phyloP scores from a whole-genome alignment of 2,113 vertebrate genomes.

The Sander vitreus region DNA sequence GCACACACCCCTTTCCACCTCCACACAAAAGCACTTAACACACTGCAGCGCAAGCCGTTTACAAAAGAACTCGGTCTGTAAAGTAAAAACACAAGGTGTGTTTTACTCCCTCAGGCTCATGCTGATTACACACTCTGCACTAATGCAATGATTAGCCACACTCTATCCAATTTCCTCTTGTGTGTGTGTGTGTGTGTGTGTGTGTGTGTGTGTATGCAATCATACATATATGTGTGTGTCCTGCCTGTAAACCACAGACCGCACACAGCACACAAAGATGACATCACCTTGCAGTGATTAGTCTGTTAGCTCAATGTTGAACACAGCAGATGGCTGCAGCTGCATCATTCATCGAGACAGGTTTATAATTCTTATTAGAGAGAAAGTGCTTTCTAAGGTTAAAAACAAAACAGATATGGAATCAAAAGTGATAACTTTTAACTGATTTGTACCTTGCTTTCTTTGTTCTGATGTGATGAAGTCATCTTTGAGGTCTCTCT shows the following conservation, averaged over 20 bases:
- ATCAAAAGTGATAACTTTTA: conserved; percentile 9
- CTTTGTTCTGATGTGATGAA: conserved; percentile 40
- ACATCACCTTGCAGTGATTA: conserved; percentile 74
- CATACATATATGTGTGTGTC: conserved; percentile 6
- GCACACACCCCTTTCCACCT: conserved; percentile 8
- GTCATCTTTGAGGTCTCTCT: conserved; percentile 17
- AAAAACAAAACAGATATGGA: not conserved
- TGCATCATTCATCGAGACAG: not conserved
- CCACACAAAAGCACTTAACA: conserved; percentile 46
- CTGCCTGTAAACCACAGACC: conserved; percentile 52
- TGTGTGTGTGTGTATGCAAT: not conserved
- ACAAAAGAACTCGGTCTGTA: conserved; percentile 35
- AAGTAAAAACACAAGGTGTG: conserved; percentile 68
- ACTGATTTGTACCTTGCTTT: not conserved
- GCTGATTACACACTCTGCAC: conserved; percentile 70
- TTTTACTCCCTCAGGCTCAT: conserved; percentile 53
- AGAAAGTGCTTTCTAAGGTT: not conserved
- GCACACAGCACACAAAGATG: conserved; percentile 59
- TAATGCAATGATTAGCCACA: conserved; percentile 73
- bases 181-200: conserved; percentile 9
- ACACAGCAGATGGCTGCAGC: conserved; percentile 48
- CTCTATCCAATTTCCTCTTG: conserved; percentile 67
- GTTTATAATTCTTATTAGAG: conserved; percentile 5
- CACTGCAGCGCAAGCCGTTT: conserved; percentile 31
- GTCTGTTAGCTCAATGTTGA: conserved; percentile 44